Conservation (phyloP, 64 coral and sea anemone species). For the Dendrophyllia cribrosa region DNA sequence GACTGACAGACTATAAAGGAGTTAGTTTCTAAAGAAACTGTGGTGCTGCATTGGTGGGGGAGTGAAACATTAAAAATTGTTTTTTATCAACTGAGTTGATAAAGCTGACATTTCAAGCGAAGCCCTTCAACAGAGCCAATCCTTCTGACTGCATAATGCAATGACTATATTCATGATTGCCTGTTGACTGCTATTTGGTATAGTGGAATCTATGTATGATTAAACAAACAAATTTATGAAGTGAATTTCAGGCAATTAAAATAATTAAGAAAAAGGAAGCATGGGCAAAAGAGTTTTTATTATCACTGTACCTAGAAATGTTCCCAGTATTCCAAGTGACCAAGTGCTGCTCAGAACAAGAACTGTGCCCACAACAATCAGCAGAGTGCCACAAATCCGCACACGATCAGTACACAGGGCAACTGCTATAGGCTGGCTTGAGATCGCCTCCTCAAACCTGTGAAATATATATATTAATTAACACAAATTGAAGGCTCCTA, state of each 20-base stretch:
- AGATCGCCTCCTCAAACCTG: slow-evolving; percentile 28
- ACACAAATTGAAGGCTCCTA: neutral
- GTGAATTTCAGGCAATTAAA: neutral
- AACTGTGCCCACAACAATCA: slow-evolving; percentile 21
- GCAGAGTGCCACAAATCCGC: slow-evolving; percentile 3
- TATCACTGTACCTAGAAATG: slow-evolving; percentile 42
- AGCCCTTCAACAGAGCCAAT: no score
- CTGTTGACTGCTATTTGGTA: no score
- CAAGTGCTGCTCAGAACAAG: slow-evolving; percentile 41
- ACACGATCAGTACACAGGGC: slow-evolving; percentile 17
- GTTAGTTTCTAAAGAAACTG: no score
- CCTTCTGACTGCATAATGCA: no score
- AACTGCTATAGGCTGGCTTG: slow-evolving; percentile 32
- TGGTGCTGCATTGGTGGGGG: no score
- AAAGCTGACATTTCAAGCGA: no score
- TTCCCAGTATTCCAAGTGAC: slow-evolving; percentile 39
- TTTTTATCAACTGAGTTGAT: no score
- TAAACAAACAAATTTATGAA: no score
- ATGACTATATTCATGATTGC: no score
- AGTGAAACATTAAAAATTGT: no score
- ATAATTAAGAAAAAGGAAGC: neutral
- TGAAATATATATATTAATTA: neutral
- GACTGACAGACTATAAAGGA: no score
- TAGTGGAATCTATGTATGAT: no score
- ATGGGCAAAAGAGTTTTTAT: neutral